phyloP scores from a whole-genome alignment of 2,113 vertebrate species.

The Bubo blakistoni region DNA sequence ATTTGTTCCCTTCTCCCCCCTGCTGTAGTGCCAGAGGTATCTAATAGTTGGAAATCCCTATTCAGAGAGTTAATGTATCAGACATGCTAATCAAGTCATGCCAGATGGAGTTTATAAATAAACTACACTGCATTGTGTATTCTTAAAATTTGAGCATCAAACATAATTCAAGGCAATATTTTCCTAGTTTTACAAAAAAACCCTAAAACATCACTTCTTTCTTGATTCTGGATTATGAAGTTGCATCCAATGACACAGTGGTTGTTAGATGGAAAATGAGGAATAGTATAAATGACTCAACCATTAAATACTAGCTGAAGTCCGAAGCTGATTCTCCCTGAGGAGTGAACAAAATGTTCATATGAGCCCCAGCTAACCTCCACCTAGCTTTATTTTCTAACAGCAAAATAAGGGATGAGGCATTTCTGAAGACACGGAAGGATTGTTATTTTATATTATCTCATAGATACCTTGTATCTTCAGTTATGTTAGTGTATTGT shows the following conservation, averaged over 20 bases:
- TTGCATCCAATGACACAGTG: background rate
- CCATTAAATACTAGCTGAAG: background rate
- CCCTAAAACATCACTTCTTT: background rate
- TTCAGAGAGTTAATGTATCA: background rate
- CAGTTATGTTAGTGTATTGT: background rate
- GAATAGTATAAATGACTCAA: background rate
- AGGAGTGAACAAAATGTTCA: background rate
- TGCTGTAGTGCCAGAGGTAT: background rate
- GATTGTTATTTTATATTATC: background rate
- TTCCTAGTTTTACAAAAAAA: background rate
- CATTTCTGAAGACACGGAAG: background rate
- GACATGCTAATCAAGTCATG: background rate
- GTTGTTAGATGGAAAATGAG: background rate
- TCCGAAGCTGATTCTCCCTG: background rate
- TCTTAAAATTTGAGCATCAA: background rate
- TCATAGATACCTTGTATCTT: background rate
- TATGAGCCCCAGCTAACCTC: background rate
- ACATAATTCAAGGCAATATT: background rate
- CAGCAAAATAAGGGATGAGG: background rate
- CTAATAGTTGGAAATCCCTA: background rate
- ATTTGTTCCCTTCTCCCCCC: background rate
- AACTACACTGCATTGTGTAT: background rate
- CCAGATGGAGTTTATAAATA: conserved; percentile 32
- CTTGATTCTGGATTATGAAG: background rate
- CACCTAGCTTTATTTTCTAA: background rate